These are phyloP conservation scores for Drosophila setosimentum DNA, from an alignment of 2,888 invertebrate genomes.

Conservation along the genomic window DNA sequence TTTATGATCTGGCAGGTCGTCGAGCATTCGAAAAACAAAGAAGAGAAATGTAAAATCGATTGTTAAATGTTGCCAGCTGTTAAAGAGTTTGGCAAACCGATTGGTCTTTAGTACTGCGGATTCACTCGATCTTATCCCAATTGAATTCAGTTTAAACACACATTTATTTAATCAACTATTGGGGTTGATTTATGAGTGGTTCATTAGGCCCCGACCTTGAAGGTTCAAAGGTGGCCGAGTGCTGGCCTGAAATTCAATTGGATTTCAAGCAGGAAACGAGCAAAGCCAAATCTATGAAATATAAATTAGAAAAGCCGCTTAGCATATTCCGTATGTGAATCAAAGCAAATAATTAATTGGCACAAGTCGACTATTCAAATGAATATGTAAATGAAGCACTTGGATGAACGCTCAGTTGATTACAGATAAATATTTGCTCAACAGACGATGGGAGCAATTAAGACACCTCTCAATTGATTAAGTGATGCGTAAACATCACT, in stretches of 20 bases:
- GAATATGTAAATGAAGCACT: constrained; percentile 37
- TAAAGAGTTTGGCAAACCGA: constrained; percentile 33
- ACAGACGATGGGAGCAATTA: not conserved
- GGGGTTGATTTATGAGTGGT: constrained; percentile 3
- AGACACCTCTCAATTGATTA: not conserved
- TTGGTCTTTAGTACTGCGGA: not conserved
- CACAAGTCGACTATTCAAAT: constrained; percentile 1
- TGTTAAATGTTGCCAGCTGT: constrained; percentile 69
- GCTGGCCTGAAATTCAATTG: constrained; percentile 4
- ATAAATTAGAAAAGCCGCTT: constrained; percentile 9
- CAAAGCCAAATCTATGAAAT: not conserved
- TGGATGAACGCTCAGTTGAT: constrained; percentile 25
- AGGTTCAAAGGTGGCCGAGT: constrained; percentile 4
- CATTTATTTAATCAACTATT: constrained; percentile 23
- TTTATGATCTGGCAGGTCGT: constrained; percentile 64
- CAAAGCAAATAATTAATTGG: constrained; percentile 37
- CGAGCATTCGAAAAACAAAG: constrained; percentile 17
- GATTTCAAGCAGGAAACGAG: constrained; percentile 17
- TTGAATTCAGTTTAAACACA: constrained; percentile 23
- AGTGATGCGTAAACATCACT: not conserved
- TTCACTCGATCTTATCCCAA: not conserved
- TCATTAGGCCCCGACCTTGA: constrained; percentile 21
- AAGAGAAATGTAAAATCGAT: constrained; percentile 72
- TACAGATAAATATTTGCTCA: constrained; percentile 16
- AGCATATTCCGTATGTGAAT: constrained; percentile 20